A percentile compares a stretch with the other conserved stretches of the same genome.
Evolutionary conservation across 2,113 vertebrate species (phyloP).

Genomic region (Anolis sagrei): DNA sequence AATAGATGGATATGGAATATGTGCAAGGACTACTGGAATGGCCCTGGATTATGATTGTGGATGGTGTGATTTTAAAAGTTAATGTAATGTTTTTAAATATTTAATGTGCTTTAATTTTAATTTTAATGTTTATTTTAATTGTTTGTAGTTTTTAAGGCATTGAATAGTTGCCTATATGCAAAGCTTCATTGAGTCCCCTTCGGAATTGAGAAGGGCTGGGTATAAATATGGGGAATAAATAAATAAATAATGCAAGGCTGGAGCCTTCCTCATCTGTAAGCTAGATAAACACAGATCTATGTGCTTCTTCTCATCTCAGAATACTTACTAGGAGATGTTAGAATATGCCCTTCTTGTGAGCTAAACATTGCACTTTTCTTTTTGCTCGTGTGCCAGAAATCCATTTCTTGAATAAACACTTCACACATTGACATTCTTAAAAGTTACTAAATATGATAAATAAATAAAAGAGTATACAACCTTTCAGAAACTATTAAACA

Average conservation of each 20-base stretch:
- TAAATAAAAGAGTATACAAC: slow-evolving; percentile 74
- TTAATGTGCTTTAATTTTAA: too few species aligned
- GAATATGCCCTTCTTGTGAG: slow-evolving; percentile 76
- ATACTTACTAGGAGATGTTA: slow-evolving; percentile 77
- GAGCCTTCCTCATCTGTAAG: slow-evolving; percentile 85
- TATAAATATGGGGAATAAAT: too few species aligned
- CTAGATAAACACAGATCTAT: slow-evolving; percentile 89
- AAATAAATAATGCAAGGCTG: slow-evolving; percentile 91
- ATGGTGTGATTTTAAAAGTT: too few species aligned
- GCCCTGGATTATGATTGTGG: too few species aligned
- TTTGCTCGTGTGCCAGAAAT: slow-evolving; percentile 80
- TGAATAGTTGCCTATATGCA: too few species aligned
- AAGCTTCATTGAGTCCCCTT: too few species aligned
- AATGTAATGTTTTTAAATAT: too few species aligned
- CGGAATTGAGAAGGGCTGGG: too few species aligned
- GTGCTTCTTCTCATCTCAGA: slow-evolving; percentile 77
- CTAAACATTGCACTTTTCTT: slow-evolving; percentile 82
- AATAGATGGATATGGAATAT: too few species aligned
- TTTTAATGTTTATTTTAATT: too few species aligned
- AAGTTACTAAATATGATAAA: slow-evolving; percentile 79
- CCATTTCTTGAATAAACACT: slow-evolving; percentile 82
- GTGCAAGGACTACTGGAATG: too few species aligned
- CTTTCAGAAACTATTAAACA: slow-evolving; percentile 75
- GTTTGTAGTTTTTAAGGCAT: too few species aligned
- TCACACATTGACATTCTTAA: slow-evolving; percentile 79